Percentiles rank a stretch among this genome's conserved stretches.
Evolutionary conservation across 2,888 invertebrate species (phyloP).

Genomic region (Agonopterix heracliana): DNA sequence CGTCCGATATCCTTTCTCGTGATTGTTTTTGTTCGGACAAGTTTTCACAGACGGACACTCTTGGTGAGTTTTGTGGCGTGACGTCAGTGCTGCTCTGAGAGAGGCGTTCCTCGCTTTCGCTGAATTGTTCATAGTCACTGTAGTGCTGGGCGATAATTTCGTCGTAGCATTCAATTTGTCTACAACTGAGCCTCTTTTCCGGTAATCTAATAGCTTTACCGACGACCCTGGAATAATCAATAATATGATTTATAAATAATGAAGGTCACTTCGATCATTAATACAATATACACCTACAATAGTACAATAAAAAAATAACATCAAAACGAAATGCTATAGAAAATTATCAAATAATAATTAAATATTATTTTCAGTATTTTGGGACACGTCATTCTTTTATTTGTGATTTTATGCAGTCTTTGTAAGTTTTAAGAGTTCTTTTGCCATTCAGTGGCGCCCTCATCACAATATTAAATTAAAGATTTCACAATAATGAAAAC

Average conservation of each 20-base stretch:
- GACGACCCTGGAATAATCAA: slow-evolving; percentile 43
- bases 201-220: slow-evolving; percentile 55
- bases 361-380: too few relatives aligned
- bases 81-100: slow-evolving; percentile 65
- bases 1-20: slow-evolving; percentile 24
- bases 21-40: slow-evolving; percentile 34
- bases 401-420: too few relatives aligned
- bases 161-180: slow-evolving; percentile 59
- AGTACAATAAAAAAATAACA: too few relatives aligned
- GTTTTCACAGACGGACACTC: slow-evolving; percentile 42
- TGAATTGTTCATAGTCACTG: slow-evolving; percentile 59
- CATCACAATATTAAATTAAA: too few relatives aligned
- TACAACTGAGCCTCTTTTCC: slow-evolving; percentile 42
- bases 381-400: too few relatives aligned
- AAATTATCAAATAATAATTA: too few relatives aligned
- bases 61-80: slow-evolving; percentile 64
- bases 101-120: slow-evolving; percentile 61
- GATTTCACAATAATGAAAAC: too few relatives aligned
- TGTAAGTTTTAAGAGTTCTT: too few relatives aligned
- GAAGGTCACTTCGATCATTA: too few relatives aligned
- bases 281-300: too few relatives aligned
- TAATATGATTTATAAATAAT: background rate
- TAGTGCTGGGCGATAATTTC: slow-evolving; percentile 66
- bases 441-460: too few relatives aligned
- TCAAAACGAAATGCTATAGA: too few relatives aligned